A percentile compares a stretch with the other conserved stretches of the same genome.
Evolutionary conservation across 2,113 vertebrate species (phyloP).

Genomic region (Tetrax tetrax): DNA sequence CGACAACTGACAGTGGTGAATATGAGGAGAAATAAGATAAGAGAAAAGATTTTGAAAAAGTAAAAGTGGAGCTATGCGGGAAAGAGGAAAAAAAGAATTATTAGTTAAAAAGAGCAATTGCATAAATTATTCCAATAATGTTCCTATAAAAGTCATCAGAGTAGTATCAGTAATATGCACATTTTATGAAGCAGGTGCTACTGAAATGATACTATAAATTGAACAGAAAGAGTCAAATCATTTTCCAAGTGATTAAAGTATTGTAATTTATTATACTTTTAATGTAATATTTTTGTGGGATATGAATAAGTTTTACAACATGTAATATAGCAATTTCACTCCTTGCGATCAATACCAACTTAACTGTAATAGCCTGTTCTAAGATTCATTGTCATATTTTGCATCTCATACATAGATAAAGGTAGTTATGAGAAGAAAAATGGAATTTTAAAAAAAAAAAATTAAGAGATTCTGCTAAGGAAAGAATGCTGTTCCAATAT

Average conservation of each 20-base stretch:
- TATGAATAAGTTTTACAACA: conserved; percentile 61
- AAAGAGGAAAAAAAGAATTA: background rate
- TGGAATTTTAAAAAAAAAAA: background rate
- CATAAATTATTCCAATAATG: conserved; percentile 44
- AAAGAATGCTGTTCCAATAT: background rate
- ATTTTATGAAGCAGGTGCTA: conserved; percentile 61
- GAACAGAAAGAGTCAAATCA: conserved; percentile 57
- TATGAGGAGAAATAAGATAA: background rate
- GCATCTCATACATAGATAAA: conserved; percentile 52
- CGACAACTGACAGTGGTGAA: background rate
- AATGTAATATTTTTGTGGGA: conserved; percentile 63
- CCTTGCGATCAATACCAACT: conserved; percentile 33
- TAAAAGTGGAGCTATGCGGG: background rate
- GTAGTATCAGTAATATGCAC: conserved; percentile 26
- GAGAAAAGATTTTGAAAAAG: background rate
- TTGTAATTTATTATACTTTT: conserved; percentile 63
- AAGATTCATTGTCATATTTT: conserved; percentile 59
- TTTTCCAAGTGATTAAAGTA: conserved; percentile 66
- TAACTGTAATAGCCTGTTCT: conserved; percentile 48
- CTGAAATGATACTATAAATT: conserved; percentile 56
- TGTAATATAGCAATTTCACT: conserved; percentile 57
- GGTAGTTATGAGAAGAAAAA: background rate
- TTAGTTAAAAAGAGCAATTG: conserved; percentile 41
- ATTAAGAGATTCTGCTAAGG: background rate
- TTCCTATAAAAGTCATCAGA: conserved; percentile 46